Percentiles rank a stretch among this genome's conserved stretches.
phyloP scores from a whole-genome alignment of 2,888 invertebrate genomes.

The Ferdinandea cuprea region DNA sequence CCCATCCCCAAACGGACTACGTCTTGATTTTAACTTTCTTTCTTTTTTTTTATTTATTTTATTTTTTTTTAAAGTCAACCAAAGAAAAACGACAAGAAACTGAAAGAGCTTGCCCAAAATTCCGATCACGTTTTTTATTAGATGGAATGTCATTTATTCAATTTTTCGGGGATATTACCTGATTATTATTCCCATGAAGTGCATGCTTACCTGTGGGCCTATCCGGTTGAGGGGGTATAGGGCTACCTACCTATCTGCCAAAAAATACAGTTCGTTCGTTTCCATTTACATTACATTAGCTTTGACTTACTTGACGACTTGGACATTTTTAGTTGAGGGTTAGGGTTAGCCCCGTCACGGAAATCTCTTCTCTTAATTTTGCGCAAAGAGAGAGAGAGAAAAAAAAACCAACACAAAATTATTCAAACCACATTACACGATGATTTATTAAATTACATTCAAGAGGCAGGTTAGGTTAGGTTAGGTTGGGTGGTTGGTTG shows the following conservation, averaged over 20 bases:
- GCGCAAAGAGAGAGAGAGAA: too few species aligned
- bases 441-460: constrained; percentile 72
- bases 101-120: constrained; percentile 49
- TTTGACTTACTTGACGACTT: constrained; percentile 39
- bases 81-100: constrained; percentile 18
- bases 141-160: constrained; percentile 75
- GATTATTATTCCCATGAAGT: constrained; percentile 73
- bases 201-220: constrained; percentile 66
- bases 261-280: constrained; percentile 50
- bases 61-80: constrained; percentile 54
- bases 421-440: constrained; percentile 72
- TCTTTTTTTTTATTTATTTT: too few species aligned
- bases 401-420: constrained; percentile 64
- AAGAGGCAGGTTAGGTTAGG: too few species aligned
- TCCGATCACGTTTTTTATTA: constrained; percentile 75
- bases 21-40: constrained; percentile 34
- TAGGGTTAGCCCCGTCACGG: constrained; percentile 16
- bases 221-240: constrained; percentile 11
- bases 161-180: constrained; percentile 74
- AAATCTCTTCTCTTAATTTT: constrained; percentile 62
- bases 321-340: background rate
- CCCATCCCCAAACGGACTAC: too few species aligned
- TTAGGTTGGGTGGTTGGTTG: too few species aligned
- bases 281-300: constrained; percentile 67
- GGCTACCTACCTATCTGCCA: background rate